phyloP scores from a whole-genome alignment of 2,888 invertebrate genomes.

The Agrotis ipsilon region DNA sequence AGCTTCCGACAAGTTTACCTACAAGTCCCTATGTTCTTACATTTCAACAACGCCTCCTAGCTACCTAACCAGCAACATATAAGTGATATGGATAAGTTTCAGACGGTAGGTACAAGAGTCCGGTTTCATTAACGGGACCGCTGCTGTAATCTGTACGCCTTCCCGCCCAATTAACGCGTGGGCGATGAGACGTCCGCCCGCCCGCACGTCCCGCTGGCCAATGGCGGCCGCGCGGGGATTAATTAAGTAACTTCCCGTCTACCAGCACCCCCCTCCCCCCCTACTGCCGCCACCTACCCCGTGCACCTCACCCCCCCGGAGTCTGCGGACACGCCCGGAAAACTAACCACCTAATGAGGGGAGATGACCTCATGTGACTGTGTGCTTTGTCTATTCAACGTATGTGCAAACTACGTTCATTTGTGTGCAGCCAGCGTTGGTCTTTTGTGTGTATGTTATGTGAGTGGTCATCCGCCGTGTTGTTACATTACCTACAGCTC shows the following conservation, averaged over 20 bases:
- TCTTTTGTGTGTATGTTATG: slow-evolving; percentile 86
- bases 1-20: background rate
- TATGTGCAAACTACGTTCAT: slow-evolving; percentile 85
- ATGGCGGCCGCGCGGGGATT: slow-evolving; percentile 90
- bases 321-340: slow-evolving; percentile 91
- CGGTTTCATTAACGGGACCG: slow-evolving; percentile 85
- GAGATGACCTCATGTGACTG: slow-evolving; percentile 90
- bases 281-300: slow-evolving; percentile 67
- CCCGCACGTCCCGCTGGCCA: slow-evolving; percentile 85
- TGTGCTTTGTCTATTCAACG: slow-evolving; percentile 87
- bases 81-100: slow-evolving; percentile 44
- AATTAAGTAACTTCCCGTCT: slow-evolving; percentile 90
- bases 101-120: slow-evolving; percentile 71
- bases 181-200: slow-evolving; percentile 87
- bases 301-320: slow-evolving; percentile 82
- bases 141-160: slow-evolving; percentile 82
- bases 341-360: slow-evolving; percentile 91
- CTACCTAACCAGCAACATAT: slow-evolving; percentile 22
- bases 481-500: slow-evolving; percentile 72
- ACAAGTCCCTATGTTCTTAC: slow-evolving; percentile 1
- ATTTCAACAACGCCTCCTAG: slow-evolving; percentile 28
- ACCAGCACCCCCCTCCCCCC: slow-evolving; percentile 73
- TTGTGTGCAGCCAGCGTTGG: slow-evolving; percentile 82
- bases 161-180: slow-evolving; percentile 91
- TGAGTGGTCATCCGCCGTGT: slow-evolving; percentile 73